Conservation (phyloP, 1,140 invertebrate species). For the Leptonema lineaticorne region DNA sequence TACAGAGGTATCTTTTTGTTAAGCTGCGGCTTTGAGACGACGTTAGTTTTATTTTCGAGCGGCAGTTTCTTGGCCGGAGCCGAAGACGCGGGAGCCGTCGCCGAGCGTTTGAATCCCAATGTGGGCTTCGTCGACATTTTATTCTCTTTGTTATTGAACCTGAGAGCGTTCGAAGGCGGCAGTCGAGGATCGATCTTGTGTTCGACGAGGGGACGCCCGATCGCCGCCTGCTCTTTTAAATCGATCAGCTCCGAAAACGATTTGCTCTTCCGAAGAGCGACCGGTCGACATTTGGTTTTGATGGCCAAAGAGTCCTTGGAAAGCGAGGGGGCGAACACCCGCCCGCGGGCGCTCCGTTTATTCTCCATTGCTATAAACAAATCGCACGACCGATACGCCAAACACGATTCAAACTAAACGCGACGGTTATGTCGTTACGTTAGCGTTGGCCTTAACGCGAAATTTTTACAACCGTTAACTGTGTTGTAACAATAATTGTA, state of each 20-base stretch:
- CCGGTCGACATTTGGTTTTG: constrained; percentile 14
- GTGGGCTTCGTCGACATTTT: constrained; percentile 8
- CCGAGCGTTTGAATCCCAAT: not conserved
- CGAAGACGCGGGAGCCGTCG: not conserved
- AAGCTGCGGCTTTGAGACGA: not conserved
- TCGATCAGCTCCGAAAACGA: constrained; percentile 27
- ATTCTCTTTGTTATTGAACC: constrained; percentile 35
- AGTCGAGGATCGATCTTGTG: constrained; percentile 32
- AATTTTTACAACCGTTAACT: too few relatives aligned
- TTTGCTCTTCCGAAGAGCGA: constrained; percentile 28
- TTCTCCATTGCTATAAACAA: too few relatives aligned
- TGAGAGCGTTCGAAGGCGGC: constrained; percentile 12
- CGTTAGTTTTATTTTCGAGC: not conserved
- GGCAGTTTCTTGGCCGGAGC: not conserved
- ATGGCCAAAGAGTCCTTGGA: constrained; percentile 12
- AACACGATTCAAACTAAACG: too few relatives aligned
- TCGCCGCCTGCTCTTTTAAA: not conserved
- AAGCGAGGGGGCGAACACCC: not conserved
- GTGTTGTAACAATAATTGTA: too few relatives aligned
- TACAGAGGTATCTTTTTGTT: constrained; percentile 47
- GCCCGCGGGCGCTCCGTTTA: not conserved
- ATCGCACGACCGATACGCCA: too few relatives aligned
- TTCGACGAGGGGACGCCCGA: constrained; percentile 26
- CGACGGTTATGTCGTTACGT: too few relatives aligned
- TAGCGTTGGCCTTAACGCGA: too few relatives aligned